A percentile compares a stretch with the other conserved stretches of the same genome.
These are phyloP conservation scores for Andrena bicolor DNA, from an alignment of 2,888 invertebrate species.

Conservation along the genomic window DNA sequence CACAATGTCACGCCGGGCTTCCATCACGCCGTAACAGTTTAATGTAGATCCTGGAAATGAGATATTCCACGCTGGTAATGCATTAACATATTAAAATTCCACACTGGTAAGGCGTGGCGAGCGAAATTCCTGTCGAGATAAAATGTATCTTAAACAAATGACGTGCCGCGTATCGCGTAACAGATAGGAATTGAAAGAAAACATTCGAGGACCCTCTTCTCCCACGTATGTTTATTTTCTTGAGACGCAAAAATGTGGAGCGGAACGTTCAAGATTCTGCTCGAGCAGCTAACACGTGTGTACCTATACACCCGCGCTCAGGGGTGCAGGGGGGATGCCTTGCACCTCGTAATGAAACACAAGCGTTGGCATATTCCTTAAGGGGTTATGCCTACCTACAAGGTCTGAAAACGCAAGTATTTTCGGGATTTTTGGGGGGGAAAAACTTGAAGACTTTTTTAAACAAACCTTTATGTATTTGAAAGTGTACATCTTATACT, in stretches of 20 bases:
- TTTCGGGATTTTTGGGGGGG: no score
- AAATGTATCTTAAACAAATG: conserved; percentile 14
- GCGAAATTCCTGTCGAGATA: conserved; percentile 3
- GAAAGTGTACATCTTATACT: no score
- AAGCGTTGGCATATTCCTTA: no score
- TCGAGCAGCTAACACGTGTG: no score
- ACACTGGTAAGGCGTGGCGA: neutral
- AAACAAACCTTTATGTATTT: no score
- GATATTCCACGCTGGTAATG: neutral
- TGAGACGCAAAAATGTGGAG: neutral
- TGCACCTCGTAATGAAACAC: no score
- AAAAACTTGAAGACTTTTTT: no score
- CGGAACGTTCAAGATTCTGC: neutral
- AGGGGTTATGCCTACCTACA: no score
- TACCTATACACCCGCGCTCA: no score
- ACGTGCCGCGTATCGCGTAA: neutral
- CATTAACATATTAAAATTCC: conserved; percentile 41
- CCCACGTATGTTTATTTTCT: conserved; percentile 7
- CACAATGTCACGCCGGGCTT: neutral
- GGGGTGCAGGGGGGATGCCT: no score
- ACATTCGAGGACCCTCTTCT: conserved; percentile 11
- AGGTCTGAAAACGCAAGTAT: no score
- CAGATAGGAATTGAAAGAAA: conserved; percentile 29
- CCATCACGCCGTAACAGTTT: neutral
- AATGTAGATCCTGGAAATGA: neutral